Conservation (phyloP, 2,113 vertebrate species). For the Nycticorax nycticorax region DNA sequence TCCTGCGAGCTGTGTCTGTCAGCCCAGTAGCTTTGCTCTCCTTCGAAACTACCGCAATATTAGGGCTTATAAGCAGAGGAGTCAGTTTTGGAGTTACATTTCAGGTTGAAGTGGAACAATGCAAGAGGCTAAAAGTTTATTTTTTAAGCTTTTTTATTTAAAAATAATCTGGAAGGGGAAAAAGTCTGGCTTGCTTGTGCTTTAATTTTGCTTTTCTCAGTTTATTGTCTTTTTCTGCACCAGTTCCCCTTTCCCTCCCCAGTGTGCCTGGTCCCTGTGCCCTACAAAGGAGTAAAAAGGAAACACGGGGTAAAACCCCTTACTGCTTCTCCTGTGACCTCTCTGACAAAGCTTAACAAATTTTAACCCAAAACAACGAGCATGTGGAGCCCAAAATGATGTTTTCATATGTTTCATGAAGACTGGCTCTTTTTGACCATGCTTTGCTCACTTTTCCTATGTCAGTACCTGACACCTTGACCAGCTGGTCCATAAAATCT, state of each 20-base stretch:
- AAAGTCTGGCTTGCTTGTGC: neutral
- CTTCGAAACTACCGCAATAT: too few relatives aligned
- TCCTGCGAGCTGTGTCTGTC: neutral
- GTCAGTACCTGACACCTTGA: neutral
- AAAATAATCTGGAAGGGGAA: neutral
- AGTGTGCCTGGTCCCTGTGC: neutral
- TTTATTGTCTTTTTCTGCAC: neutral
- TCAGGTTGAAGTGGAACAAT: neutral
- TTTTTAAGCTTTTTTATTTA: neutral
- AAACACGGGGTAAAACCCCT: neutral
- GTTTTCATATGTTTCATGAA: neutral
- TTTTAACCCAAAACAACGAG: neutral
- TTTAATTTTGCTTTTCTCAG: neutral
- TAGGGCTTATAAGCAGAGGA: neutral
- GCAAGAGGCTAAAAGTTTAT: neutral
- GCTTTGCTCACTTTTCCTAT: neutral
- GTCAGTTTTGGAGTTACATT: neutral
- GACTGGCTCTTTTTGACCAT: neutral
- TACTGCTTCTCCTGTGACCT: neutral
- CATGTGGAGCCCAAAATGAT: neutral
- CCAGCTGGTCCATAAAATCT: neutral
- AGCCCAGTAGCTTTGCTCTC: neutral
- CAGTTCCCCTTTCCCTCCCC: neutral
- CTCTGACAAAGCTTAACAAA: neutral
- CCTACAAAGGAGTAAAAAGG: fast-evolving